These are phyloP conservation scores for Jordanella pulchra DNA, from an alignment of 2,797 vertebrate species.

Conservation along the genomic window DNA sequence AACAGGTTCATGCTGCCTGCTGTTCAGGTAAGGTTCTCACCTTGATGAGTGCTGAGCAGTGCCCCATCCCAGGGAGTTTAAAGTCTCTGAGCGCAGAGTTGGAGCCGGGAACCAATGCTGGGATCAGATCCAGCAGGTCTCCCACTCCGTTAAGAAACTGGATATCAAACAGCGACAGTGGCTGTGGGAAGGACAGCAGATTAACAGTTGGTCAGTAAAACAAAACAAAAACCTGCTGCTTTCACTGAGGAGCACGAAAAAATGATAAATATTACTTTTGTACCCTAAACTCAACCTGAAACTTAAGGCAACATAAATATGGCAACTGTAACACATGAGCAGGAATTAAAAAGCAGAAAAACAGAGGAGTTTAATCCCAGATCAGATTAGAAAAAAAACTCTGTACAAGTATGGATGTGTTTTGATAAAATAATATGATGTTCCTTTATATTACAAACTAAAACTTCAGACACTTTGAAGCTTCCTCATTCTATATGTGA, in stretches of 20 bases:
- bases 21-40: conserved; percentile 65
- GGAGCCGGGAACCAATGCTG: conserved; percentile 72
- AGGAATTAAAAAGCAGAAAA: background rate
- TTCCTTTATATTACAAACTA: conserved; percentile 7
- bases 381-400: background rate
- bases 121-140: conserved; percentile 91
- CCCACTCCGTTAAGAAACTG: conserved; percentile 88
- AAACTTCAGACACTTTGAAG: background rate
- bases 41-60: conserved; percentile 97
- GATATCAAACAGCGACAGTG: conserved; percentile 82
- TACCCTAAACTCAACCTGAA: background rate
- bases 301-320: background rate
- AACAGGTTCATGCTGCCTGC: too few relatives aligned
- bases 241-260: background rate
- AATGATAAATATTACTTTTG: background rate
- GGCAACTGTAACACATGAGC: background rate
- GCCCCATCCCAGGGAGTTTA: conserved; percentile 87
- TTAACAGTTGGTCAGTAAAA: conserved; percentile 36
- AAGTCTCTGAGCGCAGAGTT: conserved; percentile 23
- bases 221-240: background rate
- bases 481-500: conserved; percentile 41
- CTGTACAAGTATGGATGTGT: background rate
- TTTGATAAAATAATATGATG: background rate
- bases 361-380: background rate
- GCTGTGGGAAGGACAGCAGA: conserved; percentile 70